Evolutionary conservation across 2,888 invertebrate species (phyloP).

Genomic region (Idaea aversata): DNA sequence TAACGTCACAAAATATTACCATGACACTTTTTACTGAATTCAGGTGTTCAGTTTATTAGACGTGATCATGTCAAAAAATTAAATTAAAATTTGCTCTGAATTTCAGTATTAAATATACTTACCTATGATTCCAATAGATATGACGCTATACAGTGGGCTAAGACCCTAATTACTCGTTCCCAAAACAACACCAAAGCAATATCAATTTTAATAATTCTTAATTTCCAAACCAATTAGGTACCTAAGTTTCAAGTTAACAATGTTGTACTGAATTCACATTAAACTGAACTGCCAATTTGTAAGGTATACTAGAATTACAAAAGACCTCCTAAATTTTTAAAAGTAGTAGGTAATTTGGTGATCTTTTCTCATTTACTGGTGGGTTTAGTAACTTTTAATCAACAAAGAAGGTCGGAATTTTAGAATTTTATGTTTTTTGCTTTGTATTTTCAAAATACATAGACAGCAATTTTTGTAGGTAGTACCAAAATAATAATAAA

Average conservation of each 20-base stretch:
- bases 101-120: background rate
- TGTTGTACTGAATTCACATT: background rate
- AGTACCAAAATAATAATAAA: too few relatives aligned
- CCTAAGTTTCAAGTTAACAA: background rate
- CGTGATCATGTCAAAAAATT: too few relatives aligned
- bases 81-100: too few relatives aligned
- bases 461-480: too few relatives aligned
- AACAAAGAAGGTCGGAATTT: too few relatives aligned
- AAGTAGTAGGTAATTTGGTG: background rate
- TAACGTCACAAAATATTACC: too few relatives aligned
- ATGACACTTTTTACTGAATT: too few relatives aligned
- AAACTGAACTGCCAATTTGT: background rate
- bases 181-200: background rate
- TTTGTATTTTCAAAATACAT: too few relatives aligned
- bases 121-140: background rate
- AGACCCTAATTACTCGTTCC: too few relatives aligned
- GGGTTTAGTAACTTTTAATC: background rate
- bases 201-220: background rate
- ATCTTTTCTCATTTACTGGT: background rate
- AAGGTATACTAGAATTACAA: background rate
- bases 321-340: background rate
- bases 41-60: too few relatives aligned
- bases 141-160: too few relatives aligned
- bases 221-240: background rate
- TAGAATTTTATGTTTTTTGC: too few relatives aligned